Percentiles rank a stretch among this genome's conserved stretches.
Conservation (phyloP, 2,888 invertebrate species). For the Platycheirus albimanus region DNA sequence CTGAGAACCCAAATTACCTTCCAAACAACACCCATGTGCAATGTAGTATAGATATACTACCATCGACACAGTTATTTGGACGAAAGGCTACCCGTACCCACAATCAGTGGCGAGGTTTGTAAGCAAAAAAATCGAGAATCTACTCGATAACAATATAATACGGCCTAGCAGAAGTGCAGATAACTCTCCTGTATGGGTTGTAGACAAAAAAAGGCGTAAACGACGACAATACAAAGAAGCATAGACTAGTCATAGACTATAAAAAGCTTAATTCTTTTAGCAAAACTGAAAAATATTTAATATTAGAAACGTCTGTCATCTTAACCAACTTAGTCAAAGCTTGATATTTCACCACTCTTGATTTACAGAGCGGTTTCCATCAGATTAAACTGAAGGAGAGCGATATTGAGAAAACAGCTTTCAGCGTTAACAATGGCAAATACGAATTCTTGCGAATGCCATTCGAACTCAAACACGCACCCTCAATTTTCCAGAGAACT, state of each 20-base stretch:
- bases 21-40: constrained; percentile 12
- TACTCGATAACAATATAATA: constrained; percentile 17
- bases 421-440: constrained; percentile 9
- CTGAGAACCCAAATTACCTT: constrained; percentile 12
- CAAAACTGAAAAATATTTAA: constrained; percentile 3
- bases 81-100: constrained; percentile 13
- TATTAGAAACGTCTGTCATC: too few species aligned
- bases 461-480: constrained; percentile 24
- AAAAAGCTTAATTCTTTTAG: constrained; percentile 9
- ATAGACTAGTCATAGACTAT: constrained; percentile 5
- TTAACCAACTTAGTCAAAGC: neutral
- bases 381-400: constrained; percentile 7
- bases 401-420: constrained; percentile 4
- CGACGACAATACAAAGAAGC: constrained; percentile 2
- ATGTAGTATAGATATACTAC: constrained; percentile 25
- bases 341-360: neutral
- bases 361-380: constrained; percentile 2
- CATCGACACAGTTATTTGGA: neutral
- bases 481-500: constrained; percentile 27
- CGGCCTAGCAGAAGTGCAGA: neutral
- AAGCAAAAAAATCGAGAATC: constrained; percentile 5
- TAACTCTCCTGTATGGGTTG: constrained; percentile 18
- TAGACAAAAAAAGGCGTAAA: neutral
- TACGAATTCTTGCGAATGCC: constrained; percentile 34
- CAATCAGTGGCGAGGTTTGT: constrained; percentile 6